phyloP scores from a whole-genome alignment of 1,140 invertebrate species.

The Drosophila yakuba region DNA sequence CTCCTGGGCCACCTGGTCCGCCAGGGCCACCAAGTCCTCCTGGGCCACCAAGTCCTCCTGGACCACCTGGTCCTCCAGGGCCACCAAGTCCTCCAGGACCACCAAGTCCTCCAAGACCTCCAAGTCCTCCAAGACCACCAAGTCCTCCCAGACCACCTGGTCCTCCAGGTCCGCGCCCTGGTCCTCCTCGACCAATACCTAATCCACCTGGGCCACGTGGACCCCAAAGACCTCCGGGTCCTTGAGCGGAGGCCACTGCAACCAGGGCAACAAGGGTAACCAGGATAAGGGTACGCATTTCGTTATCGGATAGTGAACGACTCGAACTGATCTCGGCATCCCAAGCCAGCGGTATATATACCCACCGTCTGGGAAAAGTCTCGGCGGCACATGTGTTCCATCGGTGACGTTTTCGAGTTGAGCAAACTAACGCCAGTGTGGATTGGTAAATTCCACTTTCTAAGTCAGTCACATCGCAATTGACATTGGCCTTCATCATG shows the following conservation, averaged over 20 bases:
- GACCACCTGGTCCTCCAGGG: constrained; percentile 7
- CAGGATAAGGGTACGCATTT: constrained; percentile 37
- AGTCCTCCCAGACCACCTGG: neutral
- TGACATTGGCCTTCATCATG: constrained; percentile 2
- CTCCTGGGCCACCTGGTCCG: constrained; percentile 8
- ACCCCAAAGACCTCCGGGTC: constrained; percentile 17
- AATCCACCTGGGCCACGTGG: constrained; percentile 6
- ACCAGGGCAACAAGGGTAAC: constrained; percentile 29
- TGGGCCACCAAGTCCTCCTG: constrained; percentile 1
- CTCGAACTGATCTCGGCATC: constrained; percentile 28
- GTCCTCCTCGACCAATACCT: constrained; percentile 3
- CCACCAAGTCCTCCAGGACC: constrained; percentile 8
- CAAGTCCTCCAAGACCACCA: neutral
- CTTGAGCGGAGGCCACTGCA: constrained; percentile 37
- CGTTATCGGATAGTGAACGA: constrained; percentile 21
- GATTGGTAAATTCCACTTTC: constrained; percentile 11
- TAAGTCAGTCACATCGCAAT: constrained; percentile 6
- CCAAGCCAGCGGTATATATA: constrained; percentile 27
- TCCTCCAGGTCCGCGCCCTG: neutral
- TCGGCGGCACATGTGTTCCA: constrained; percentile 14
- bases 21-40: neutral
- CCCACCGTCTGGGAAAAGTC: constrained; percentile 1
- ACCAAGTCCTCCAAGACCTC: constrained; percentile 2
- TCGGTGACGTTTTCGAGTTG: constrained; percentile 7
- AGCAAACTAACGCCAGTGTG: constrained; percentile 32